phyloP scores from a whole-genome alignment of 2,888 invertebrate species.

The Chouioia cunea region DNA sequence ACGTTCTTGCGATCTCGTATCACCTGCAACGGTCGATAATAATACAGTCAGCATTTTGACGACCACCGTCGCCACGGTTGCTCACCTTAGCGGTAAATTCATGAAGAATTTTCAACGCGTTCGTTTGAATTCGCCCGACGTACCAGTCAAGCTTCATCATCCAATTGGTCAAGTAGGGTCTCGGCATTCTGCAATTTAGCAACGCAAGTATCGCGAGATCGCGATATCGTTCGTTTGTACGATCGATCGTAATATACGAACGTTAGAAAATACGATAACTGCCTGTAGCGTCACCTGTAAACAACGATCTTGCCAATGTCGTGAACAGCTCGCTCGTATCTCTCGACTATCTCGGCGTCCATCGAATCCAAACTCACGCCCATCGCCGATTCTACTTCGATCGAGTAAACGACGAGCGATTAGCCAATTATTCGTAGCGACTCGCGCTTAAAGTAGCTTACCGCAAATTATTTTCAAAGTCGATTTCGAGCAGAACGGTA shows the following conservation, averaged over 20 bases:
- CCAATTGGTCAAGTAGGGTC: constrained; percentile 58
- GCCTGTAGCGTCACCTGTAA: constrained; percentile 51
- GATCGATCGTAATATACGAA: no score
- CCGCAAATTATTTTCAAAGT: constrained; percentile 47
- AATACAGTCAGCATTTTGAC: not conserved
- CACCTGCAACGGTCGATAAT: constrained; percentile 34
- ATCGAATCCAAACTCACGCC: constrained; percentile 28
- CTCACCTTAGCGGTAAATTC: constrained; percentile 70
- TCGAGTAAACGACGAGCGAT: no score
- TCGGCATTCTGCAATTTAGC: constrained; percentile 68
- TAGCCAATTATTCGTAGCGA: no score
- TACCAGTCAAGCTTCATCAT: not conserved
- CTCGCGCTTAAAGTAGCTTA: not conserved
- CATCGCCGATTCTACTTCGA: constrained; percentile 41
- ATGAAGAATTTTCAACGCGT: constrained; percentile 70
- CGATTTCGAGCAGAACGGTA: constrained; percentile 38
- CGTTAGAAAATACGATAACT: no score
- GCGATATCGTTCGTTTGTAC: no score
- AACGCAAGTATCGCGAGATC: no score
- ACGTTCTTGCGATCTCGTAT: constrained; percentile 46
- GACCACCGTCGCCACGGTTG: not conserved
- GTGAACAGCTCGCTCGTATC: constrained; percentile 74
- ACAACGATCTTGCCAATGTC: constrained; percentile 64
- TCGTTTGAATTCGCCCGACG: constrained; percentile 70
- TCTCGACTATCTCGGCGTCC: constrained; percentile 65